Conservation (phyloP, 1,140 invertebrate species). For the Zaprionus kolodkinae region DNA sequence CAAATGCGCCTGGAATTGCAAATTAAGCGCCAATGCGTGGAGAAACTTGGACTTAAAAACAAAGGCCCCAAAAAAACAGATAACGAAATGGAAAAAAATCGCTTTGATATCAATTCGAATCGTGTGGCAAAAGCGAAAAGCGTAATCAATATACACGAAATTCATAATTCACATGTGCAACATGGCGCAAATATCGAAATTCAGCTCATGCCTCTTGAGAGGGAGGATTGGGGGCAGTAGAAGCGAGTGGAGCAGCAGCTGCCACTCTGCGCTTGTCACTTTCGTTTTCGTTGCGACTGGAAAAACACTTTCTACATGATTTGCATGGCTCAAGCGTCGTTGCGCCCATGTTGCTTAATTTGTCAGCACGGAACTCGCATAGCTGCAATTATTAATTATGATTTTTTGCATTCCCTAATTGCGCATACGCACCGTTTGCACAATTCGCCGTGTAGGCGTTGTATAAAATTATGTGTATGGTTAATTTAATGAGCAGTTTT, state of each 20-base stretch:
- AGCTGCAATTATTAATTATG: conserved; percentile 63
- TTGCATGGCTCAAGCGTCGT: conserved; percentile 40
- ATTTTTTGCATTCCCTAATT: conserved; percentile 53
- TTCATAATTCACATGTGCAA: conserved; percentile 64
- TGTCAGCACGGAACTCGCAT: neutral
- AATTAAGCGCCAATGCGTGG: conserved; percentile 60
- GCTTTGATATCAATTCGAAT: conserved; percentile 62
- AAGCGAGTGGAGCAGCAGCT: neutral
- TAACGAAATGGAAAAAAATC: conserved; percentile 10
- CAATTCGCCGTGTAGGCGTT: conserved; percentile 40
- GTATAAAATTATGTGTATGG: conserved; percentile 65
- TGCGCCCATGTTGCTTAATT: conserved; percentile 31
- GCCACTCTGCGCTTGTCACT: conserved; percentile 77
- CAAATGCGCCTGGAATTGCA: conserved; percentile 70
- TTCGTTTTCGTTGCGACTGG: conserved; percentile 69
- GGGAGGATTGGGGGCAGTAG: neutral
- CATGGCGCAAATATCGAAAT: conserved; percentile 53
- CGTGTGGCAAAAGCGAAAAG: conserved; percentile 46
- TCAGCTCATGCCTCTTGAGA: conserved; percentile 56
- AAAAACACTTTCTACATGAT: conserved; percentile 72
- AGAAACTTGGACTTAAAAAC: conserved; percentile 61
- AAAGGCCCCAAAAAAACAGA: conserved; percentile 16
- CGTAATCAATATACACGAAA: conserved; percentile 73
- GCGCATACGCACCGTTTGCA: conserved; percentile 24
- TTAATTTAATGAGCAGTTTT: conserved; percentile 53